Percentiles rank a stretch among this genome's conserved stretches.
Conservation (phyloP, 2,113 vertebrate genomes). For the Lycaon pictus region DNA sequence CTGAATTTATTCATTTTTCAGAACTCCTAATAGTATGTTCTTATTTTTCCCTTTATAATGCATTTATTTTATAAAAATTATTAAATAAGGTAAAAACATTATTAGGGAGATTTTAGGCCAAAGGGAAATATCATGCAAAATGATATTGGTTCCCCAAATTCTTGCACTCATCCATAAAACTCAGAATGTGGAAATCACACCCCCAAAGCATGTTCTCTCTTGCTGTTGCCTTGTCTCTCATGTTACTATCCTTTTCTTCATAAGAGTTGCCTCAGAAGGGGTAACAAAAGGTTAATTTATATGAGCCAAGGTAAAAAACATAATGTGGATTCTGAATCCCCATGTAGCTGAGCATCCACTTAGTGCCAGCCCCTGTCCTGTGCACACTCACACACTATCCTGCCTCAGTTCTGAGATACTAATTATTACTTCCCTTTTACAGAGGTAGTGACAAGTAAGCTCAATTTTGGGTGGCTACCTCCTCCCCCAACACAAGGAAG, state of each 20-base stretch:
- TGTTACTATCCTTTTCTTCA: background rate
- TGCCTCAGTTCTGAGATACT: background rate
- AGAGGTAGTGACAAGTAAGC: background rate
- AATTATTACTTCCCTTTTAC: background rate
- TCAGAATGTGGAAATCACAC: slow-evolving; percentile 35
- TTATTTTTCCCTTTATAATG: background rate
- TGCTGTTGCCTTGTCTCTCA: slow-evolving; percentile 8
- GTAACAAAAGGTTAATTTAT: background rate
- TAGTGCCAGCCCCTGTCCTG: background rate
- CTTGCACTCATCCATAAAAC: slow-evolving; percentile 1
- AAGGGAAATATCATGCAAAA: background rate
- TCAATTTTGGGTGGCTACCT: background rate
- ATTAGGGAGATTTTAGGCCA: background rate
- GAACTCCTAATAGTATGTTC: background rate
- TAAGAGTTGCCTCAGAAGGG: background rate
- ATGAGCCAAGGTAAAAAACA: slow-evolving; percentile 37
- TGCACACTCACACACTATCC: background rate
- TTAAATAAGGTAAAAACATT: background rate
- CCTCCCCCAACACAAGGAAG: background rate
- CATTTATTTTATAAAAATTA: background rate
- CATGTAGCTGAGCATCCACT: background rate
- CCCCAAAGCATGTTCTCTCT: slow-evolving; percentile 15
- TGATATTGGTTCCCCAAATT: background rate
- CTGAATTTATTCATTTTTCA: slow-evolving; percentile 47
- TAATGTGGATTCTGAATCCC: slow-evolving; percentile 12